phyloP scores from a whole-genome alignment of 2,888 invertebrate genomes.

The Acleris holmiana region DNA sequence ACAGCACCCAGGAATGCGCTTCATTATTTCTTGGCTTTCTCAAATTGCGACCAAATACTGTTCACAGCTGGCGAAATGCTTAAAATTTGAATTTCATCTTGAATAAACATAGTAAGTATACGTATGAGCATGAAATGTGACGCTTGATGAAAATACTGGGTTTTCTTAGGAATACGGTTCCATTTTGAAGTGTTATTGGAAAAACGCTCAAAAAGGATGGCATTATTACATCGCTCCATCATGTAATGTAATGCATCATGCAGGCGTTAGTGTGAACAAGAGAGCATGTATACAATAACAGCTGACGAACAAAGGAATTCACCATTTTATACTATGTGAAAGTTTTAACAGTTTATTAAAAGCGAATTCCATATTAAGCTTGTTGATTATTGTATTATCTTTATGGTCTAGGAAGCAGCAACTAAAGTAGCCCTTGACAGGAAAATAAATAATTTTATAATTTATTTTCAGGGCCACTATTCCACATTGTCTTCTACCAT shows the following conservation, averaged over 20 bases:
- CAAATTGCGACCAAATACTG: conserved; percentile 48
- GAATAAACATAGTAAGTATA: conserved; percentile 26
- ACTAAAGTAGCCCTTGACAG: too few relatives aligned
- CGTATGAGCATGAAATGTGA: conserved; percentile 24
- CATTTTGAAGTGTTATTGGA: background rate
- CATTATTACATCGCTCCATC: conserved; percentile 23
- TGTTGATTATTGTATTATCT: too few relatives aligned
- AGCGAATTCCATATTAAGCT: too few relatives aligned
- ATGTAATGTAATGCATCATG: conserved; percentile 20
- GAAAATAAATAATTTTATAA: too few relatives aligned
- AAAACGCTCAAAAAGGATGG: conserved; percentile 3
- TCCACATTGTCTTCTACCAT: too few relatives aligned
- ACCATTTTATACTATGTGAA: background rate
- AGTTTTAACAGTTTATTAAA: too few relatives aligned
- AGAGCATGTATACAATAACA: background rate
- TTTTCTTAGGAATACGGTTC: background rate
- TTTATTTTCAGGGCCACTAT: too few relatives aligned
- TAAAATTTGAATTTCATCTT: conserved; percentile 47
- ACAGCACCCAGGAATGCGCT: conserved; percentile 54
- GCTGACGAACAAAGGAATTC: background rate
- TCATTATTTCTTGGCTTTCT: conserved; percentile 60
- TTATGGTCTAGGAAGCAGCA: too few relatives aligned
- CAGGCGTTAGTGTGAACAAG: conserved; percentile 3
- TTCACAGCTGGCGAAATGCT: conserved; percentile 51
- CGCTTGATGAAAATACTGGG: conserved; percentile 7